phyloP scores from a whole-genome alignment of 2,888 invertebrate genomes.

The Pseudococcus viburni region DNA sequence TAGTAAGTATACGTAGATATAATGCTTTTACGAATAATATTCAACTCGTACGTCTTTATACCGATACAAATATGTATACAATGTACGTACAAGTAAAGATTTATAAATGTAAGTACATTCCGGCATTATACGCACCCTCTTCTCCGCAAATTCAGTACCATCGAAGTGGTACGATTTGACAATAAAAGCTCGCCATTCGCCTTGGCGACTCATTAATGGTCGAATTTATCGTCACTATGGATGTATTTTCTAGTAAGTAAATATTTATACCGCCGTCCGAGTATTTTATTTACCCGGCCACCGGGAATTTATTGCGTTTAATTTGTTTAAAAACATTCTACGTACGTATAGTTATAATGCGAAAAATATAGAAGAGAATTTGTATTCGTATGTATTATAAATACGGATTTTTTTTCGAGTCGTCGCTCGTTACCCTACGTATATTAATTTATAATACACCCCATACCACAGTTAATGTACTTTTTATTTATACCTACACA shows the following conservation, averaged over 20 bases:
- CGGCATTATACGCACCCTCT: neutral
- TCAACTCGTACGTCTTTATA: neutral
- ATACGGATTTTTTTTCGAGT: neutral
- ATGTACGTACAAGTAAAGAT: neutral
- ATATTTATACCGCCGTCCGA: constrained; percentile 33
- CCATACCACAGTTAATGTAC: constrained; percentile 9
- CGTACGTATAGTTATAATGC: neutral
- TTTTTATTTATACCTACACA: constrained; percentile 39
- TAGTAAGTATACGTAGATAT: neutral
- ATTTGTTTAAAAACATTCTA: constrained; percentile 57
- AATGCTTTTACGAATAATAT: neutral
- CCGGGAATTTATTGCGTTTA: constrained; percentile 41
- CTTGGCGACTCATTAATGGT: constrained; percentile 19
- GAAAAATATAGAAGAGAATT: neutral
- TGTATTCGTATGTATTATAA: neutral
- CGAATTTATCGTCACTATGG: constrained; percentile 45
- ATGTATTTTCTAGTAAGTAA: constrained; percentile 42
- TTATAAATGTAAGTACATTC: neutral
- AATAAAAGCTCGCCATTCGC: constrained; percentile 41
- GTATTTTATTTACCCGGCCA: constrained; percentile 42
- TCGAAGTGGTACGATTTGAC: neutral
- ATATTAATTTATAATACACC: constrained; percentile 43
- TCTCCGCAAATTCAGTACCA: neutral
- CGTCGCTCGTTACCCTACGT: neutral
- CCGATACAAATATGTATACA: neutral